Evolutionary conservation across 2,113 vertebrate genomes (phyloP).

Genomic region (Limanda limanda): DNA sequence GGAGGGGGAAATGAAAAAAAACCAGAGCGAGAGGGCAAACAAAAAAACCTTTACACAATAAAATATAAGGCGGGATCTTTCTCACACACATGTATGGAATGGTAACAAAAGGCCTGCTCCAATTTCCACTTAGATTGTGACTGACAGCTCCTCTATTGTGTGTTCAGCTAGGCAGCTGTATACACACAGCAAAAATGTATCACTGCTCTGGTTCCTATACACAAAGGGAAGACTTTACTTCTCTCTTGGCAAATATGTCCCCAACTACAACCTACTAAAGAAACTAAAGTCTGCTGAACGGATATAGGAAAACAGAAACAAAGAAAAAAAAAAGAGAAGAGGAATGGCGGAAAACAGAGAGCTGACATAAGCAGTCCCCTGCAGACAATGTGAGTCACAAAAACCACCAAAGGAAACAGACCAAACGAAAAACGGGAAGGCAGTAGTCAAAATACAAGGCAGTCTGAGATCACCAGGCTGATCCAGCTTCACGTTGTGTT

Average conservation of each 20-base stretch:
- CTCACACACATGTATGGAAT: conserved; percentile 14
- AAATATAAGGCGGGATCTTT: conserved; percentile 3
- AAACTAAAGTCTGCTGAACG: conserved; percentile 34
- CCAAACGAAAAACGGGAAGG: conserved; percentile 24
- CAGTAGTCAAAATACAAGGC: neutral
- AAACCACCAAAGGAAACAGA: conserved; percentile 27
- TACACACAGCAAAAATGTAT: conserved; percentile 80
- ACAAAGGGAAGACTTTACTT: conserved; percentile 64
- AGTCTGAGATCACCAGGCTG: conserved; percentile 11
- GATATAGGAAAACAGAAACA: conserved; percentile 13
- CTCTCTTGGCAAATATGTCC: conserved; percentile 63
- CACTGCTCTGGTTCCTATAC: conserved; percentile 71
- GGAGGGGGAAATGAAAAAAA: neutral
- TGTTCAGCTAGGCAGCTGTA: conserved; percentile 74
- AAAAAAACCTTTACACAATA: conserved; percentile 15
- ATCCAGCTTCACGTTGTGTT: neutral
- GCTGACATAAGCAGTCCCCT: conserved; percentile 8
- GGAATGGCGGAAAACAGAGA: neutral
- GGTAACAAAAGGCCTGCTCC: conserved; percentile 13
- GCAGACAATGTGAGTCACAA: conserved; percentile 26
- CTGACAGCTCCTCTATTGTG: conserved; percentile 67
- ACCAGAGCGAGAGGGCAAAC: neutral
- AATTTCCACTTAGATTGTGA: conserved; percentile 44
- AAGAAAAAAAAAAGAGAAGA: neutral
- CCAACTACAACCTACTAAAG: conserved; percentile 69